Percentiles rank a stretch among this genome's conserved stretches.
These are phyloP conservation scores for Drosophila azteca DNA, from an alignment of 1,140 invertebrate genomes.

Conservation along the genomic window DNA sequence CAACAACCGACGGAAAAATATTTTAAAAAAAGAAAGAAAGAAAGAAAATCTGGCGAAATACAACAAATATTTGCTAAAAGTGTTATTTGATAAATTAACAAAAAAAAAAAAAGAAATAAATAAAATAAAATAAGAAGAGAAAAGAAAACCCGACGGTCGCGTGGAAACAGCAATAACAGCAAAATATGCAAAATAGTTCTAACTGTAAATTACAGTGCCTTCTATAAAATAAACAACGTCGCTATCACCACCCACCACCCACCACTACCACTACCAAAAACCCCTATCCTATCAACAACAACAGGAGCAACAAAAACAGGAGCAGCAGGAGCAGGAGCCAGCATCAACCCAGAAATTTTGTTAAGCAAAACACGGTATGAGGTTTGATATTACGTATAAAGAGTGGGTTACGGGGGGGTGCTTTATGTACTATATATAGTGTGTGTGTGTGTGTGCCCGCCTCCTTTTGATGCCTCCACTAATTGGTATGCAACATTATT, in stretches of 20 bases:
- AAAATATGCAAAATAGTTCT: constrained; percentile 56
- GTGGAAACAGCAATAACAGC: constrained; percentile 33
- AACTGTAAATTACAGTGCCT: constrained; percentile 76
- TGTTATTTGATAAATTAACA: constrained; percentile 64
- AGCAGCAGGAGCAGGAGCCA: background rate
- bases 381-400: constrained; percentile 59
- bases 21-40: constrained; percentile 40
- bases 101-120: constrained; percentile 15
- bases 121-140: constrained; percentile 10
- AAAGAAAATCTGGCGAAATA: constrained; percentile 11
- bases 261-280: constrained; percentile 23
- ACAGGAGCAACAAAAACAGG: constrained; percentile 28
- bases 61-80: constrained; percentile 68
- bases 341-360: constrained; percentile 25
- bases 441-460: constrained; percentile 19
- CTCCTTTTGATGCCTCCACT: constrained; percentile 54
- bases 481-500: constrained; percentile 64
- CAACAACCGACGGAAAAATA: constrained; percentile 19
- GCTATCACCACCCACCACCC: constrained; percentile 14
- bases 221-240: constrained; percentile 59
- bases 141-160: constrained; percentile 20
- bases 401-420: background rate
- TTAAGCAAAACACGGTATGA: constrained; percentile 60
- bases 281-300: background rate
- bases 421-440: background rate